Base-by-base conservation (phyloP, 2,888 invertebrate species). In the Aspidiotus destructor region DNA sequence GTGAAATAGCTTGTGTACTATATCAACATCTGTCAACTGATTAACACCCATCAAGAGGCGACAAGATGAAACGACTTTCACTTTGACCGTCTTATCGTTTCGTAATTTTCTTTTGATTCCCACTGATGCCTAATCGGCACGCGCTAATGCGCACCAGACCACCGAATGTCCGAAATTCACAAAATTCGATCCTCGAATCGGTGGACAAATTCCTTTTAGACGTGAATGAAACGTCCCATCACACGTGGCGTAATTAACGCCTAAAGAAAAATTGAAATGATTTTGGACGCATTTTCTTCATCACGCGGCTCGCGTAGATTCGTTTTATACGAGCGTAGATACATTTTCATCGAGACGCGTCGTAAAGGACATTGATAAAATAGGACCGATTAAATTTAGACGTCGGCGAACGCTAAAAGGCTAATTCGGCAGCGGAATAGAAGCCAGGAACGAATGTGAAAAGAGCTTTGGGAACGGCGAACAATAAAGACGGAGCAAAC, bases 351-450 rank as follows among this genome's bases (percentile, higher is more conserved):
- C 48, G 48, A 48, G 48, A 11, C n/a, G 55, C 52, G 52, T 11
- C 11, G n/a, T 16, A 41, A 65, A 44, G 42, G 65, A 65, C 65
- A 57, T 65, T 65, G 65, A 65, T 65, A 67, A 67, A 67, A 67
- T 67, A 67, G 48, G 58, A 67, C 58, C 67, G 67, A 67, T 67
- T 67, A 67, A 67, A 67, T 67, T 67, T 67, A 57, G 67, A 67
- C 67, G 67, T 52, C 42, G 44, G 58, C 48, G 48, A 41, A 67
- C 60, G 57, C 16, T 65, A 57, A 40, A 48, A 67, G 67, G 67
- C 67, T 67, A 67, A 67, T 67, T 67, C 48, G 15, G 40, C 48
- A 60, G n/a, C 60, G 55, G 57, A 40, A 58, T 67, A 58, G 60
- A 67, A 58, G 60, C 60, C 67, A 58, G 60, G 60, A 67, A 58